A percentile compares a stretch with the other conserved stretches of the same genome.
Conservation (phyloP, 2,797 vertebrate genomes). For the Sebastiscus albofasciatus region DNA sequence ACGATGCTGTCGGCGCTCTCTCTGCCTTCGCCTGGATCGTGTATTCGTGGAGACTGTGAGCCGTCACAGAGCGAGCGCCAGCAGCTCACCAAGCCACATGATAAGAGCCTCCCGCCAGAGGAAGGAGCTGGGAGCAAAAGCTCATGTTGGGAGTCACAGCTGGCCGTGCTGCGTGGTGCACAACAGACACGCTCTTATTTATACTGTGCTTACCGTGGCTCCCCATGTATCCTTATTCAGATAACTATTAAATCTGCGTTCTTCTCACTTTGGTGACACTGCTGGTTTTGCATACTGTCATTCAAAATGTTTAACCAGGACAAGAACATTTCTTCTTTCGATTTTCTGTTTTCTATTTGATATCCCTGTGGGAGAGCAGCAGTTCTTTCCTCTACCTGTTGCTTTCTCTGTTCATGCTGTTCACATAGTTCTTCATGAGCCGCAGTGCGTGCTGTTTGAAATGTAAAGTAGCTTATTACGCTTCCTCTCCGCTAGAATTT, state of each 20-base stretch:
- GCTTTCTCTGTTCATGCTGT: not conserved
- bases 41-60: slow-evolving; percentile 55
- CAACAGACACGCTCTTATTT: not conserved
- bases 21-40: not conserved
- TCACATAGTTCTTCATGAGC: not conserved
- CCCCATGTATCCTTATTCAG: not conserved
- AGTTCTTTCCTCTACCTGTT: not conserved
- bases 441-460: not conserved
- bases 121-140: slow-evolving; percentile 20
- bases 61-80: slow-evolving; percentile 4
- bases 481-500: not conserved
- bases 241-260: not conserved
- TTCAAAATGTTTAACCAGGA: not conserved
- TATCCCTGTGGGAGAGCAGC: not conserved
- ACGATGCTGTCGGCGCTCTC: not conserved
- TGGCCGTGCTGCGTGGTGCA: not conserved
- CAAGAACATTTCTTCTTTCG: too few relatives aligned
- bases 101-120: slow-evolving; percentile 41
- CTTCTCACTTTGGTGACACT: not conserved
- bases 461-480: not conserved
- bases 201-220: accelerated
- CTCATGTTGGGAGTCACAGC: slow-evolving; percentile 29
- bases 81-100: slow-evolving; percentile 41
- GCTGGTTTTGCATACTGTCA: not conserved
- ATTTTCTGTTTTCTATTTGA: not conserved